Conservation (phyloP, 2,113 vertebrate genomes). For the Plecturocebus donacophilus region DNA sequence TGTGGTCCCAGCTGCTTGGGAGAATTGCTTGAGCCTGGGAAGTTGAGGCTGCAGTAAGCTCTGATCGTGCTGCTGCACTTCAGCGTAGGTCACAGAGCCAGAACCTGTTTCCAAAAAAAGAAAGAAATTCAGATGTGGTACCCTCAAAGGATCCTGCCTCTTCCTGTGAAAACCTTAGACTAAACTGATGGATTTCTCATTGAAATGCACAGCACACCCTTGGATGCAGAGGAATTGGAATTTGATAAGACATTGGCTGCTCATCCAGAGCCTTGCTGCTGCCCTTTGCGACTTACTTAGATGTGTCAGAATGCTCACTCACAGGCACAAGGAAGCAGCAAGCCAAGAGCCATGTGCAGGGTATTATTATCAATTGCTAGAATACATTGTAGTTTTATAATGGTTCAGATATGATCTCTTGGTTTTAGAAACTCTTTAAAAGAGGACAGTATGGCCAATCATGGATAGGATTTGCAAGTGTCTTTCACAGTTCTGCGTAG, state of each 20-base stretch:
- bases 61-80: no score
- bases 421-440: constrained; percentile 29
- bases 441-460: background rate
- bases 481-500: background rate
- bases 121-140: background rate
- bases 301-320: background rate
- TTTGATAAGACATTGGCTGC: background rate
- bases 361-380: background rate
- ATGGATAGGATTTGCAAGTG: background rate
- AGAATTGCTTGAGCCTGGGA: no score
- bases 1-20: no score
- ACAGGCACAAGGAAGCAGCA: background rate
- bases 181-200: background rate
- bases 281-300: background rate
- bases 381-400: constrained; percentile 4
- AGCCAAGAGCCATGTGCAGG: background rate
- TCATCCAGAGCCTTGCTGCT: background rate
- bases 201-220: background rate
- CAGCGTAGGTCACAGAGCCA: no score
- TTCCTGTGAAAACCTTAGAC: background rate
- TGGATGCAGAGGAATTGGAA: background rate
- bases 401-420: background rate
- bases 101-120: no score
- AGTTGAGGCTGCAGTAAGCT: no score
- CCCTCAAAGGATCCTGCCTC: background rate